Base-by-base conservation (phyloP, 2,797 vertebrate species). In the Leuciscus waleckii region DNA sequence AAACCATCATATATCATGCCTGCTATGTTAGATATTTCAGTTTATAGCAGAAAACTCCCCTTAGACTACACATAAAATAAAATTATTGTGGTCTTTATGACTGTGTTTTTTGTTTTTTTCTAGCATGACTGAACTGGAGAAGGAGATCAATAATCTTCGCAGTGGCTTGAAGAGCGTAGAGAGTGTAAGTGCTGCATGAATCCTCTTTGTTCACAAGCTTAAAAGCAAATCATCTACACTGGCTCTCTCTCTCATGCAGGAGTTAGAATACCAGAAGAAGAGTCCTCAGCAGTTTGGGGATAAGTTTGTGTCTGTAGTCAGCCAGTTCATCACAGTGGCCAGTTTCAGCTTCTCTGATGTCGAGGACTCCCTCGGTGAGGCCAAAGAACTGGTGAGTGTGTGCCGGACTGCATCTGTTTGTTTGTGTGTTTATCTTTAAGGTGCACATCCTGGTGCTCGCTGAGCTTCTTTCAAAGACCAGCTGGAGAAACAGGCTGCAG, bases 331-430 rank as follows among this genome's bases (percentile, higher is more conserved):
- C 95, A 98, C 98, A 0, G 91, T 99, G 86, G 98, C 98, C 91
- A 98, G 98, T 93, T 99, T 99, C 94, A 98, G 98, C 94, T 99
- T 99, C 94, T 99, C 98, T 0, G 98, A 99, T 0, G 97, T 99
- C 0, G 98, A 99, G 91, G 98, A 99, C 92, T 98, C 98, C 63
- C 96, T 99, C 82, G 89, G 82, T 0, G 98, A 99, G 93, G 97
- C 98, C 32, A 99, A 97, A 92, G 98, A 99, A 26, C 95, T 99
- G 96, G 98, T 99, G 92, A 96, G 96, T 26, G 2, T 21, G 71
- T 37, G 73, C 19, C 29, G 4, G 43, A 76, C 23, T 16, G 61
- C 71, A 41, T 87, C 54, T 76, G 29, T 77, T 49, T 80, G 29
- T 75, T 58, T 79, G 29, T 71, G 75, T 67, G 67, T 54, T 68